Evolutionary conservation across 2,888 invertebrate genomes (phyloP).

Genomic region (Stegophylla sp.): DNA sequence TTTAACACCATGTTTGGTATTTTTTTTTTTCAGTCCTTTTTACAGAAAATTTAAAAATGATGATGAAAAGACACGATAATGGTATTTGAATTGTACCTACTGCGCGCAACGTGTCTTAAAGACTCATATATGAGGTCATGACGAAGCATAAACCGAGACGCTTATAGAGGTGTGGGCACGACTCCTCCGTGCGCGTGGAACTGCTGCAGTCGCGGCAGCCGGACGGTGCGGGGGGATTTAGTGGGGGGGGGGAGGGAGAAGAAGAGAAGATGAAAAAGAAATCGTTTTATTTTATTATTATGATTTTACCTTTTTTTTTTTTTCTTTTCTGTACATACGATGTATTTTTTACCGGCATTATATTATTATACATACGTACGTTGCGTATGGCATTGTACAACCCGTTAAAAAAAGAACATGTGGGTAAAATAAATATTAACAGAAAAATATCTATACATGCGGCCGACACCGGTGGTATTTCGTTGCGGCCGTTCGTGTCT

Average conservation of each 20-base stretch:
- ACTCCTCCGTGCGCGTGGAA: conserved; percentile 30
- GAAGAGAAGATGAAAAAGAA: conserved; percentile 25
- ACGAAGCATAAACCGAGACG: conserved; percentile 59
- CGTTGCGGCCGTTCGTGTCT: conserved; percentile 33
- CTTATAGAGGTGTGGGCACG: conserved; percentile 59
- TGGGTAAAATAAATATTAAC: conserved; percentile 52
- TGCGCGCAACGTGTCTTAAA: conserved; percentile 55
- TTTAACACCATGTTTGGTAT: conserved; percentile 43
- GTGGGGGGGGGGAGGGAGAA: background rate
- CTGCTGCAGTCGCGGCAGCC: too few relatives aligned
- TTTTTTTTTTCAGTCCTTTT: conserved; percentile 17
- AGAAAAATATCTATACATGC: conserved; percentile 31
- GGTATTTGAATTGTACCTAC: conserved; percentile 59
- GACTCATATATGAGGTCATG: conserved; percentile 57
- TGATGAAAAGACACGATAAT: conserved; percentile 58
- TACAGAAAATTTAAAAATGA: conserved; percentile 58
- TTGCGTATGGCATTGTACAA: conserved; percentile 16
- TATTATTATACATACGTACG: background rate
- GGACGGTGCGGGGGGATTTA: conserved; percentile 30
- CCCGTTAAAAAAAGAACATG: conserved; percentile 45
- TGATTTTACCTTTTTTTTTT: conserved; percentile 17
- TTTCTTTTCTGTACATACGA: conserved; percentile 3
- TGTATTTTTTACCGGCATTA: conserved; percentile 46
- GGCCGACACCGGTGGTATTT: conserved; percentile 34
- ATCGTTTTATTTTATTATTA: conserved; percentile 44